A percentile compares a stretch with the other conserved stretches of the same genome.
phyloP scores from a whole-genome alignment of 2,113 vertebrate species.

The Caretta caretta region DNA sequence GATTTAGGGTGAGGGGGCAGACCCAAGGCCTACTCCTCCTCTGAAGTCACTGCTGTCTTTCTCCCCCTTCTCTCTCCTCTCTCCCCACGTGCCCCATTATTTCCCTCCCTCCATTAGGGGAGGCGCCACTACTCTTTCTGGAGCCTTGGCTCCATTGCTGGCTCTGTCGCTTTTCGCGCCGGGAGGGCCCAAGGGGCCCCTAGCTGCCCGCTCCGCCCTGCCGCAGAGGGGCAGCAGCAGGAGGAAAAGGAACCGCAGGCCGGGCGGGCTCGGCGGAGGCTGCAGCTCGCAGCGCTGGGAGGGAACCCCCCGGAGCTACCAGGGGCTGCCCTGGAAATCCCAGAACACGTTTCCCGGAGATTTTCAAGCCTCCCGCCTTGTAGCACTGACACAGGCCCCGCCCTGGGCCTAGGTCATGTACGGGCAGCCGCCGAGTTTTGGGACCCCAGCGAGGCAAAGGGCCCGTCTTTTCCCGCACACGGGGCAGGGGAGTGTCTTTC shows the following conservation, averaged over 20 bases:
- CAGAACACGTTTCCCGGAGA: no score
- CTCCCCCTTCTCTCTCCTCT: no score
- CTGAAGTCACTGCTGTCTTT: background rate
- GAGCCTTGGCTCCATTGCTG: background rate
- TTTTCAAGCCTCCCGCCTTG: background rate
- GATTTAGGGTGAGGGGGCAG: background rate
- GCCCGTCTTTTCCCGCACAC: background rate
- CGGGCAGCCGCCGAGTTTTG: background rate
- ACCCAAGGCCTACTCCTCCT: background rate
- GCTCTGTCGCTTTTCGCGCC: background rate
- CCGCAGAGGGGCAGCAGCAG: background rate
- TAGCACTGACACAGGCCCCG: background rate
- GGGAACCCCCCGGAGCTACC: no score
- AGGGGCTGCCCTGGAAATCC: background rate
- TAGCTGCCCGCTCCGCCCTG: background rate
- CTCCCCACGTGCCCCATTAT: background rate
- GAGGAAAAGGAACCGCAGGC: no score
- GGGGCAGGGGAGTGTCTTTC: no score
- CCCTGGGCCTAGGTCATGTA: background rate
- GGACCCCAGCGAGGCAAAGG: background rate
- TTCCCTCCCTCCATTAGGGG: background rate
- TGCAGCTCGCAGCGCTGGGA: no score
- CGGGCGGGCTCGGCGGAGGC: no score
- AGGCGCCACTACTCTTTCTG: background rate
- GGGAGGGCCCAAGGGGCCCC: background rate